A percentile compares a stretch with the other conserved stretches of the same genome.
Evolutionary conservation across 1,140 invertebrate species (phyloP).

Genomic region (Paramacrobiotus metropolitanus): DNA sequence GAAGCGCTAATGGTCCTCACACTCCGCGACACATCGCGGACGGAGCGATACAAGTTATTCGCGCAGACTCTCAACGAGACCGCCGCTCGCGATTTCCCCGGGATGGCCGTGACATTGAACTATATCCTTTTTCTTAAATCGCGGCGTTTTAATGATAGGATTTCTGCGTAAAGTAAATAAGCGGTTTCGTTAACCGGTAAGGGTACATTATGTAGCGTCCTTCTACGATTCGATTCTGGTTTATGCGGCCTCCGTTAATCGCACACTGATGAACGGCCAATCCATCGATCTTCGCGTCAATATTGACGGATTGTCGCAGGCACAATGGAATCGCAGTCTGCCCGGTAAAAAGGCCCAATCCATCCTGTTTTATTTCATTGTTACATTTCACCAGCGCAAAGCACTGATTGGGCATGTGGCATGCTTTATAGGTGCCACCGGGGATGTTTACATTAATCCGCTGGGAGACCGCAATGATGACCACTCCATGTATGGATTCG

Average conservation of each 20-base stretch:
- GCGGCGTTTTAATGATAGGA: too few relatives aligned
- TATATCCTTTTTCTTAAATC: too few relatives aligned
- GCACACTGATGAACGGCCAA: not conserved
- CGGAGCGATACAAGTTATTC: not conserved
- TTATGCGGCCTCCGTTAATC: not conserved
- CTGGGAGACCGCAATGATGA: not conserved
- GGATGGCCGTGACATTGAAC: not conserved
- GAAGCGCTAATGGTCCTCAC: not conserved
- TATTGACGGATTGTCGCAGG: not conserved
- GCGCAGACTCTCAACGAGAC: not conserved
- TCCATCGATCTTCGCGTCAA: not conserved
- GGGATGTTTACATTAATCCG: not conserved
- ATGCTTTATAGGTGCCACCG: not conserved
- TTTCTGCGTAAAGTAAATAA: too few relatives aligned
- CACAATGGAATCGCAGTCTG: not conserved
- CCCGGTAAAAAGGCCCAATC: not conserved
- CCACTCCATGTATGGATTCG: not conserved
- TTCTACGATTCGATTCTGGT: not conserved
- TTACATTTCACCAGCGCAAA: too few relatives aligned
- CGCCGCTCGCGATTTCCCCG: not conserved
- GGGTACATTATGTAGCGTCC: not conserved
- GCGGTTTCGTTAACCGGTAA: too few relatives aligned
- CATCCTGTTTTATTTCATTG: not conserved
- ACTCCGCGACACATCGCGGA: not conserved
- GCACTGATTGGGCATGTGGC: too few relatives aligned